These are phyloP conservation scores for Bombus polaris DNA, from an alignment of 1,140 invertebrate genomes.

Conservation along the genomic window DNA sequence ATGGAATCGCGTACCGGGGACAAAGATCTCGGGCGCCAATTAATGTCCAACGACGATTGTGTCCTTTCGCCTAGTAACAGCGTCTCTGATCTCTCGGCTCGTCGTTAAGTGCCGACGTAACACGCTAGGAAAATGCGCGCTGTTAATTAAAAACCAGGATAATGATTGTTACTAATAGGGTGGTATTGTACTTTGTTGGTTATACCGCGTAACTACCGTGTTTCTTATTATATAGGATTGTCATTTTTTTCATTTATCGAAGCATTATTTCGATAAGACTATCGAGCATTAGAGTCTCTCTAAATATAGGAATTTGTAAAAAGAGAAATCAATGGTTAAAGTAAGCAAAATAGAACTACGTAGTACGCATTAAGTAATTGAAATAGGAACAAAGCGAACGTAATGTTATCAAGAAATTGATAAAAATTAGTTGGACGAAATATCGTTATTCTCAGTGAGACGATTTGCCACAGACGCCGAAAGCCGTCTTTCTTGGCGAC, in stretches of 20 bases:
- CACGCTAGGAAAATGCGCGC: background rate
- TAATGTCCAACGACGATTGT: constrained; percentile 75
- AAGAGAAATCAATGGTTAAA: background rate
- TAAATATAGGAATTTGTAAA: background rate
- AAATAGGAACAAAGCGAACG: background rate
- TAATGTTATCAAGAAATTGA: background rate
- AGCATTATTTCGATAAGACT: background rate
- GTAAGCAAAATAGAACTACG: background rate
- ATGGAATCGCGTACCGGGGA: constrained; percentile 73
- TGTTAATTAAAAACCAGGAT: constrained; percentile 53
- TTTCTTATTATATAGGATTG: background rate
- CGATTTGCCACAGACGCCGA: constrained; percentile 5
- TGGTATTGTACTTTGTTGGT: background rate
- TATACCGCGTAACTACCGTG: no score
- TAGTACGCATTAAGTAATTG: background rate
- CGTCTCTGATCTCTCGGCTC: constrained; percentile 14
- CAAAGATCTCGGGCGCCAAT: constrained; percentile 79
- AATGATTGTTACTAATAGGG: background rate
- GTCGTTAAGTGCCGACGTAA: constrained; percentile 21
- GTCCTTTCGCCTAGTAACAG: constrained; percentile 55
- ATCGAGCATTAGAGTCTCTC: background rate
- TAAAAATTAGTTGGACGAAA: background rate
- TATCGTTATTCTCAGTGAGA: background rate
- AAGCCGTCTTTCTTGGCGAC: constrained; percentile 7
- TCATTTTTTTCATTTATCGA: background rate